Conservation (phyloP, 2,888 invertebrate genomes). For the Crematogaster levior region DNA sequence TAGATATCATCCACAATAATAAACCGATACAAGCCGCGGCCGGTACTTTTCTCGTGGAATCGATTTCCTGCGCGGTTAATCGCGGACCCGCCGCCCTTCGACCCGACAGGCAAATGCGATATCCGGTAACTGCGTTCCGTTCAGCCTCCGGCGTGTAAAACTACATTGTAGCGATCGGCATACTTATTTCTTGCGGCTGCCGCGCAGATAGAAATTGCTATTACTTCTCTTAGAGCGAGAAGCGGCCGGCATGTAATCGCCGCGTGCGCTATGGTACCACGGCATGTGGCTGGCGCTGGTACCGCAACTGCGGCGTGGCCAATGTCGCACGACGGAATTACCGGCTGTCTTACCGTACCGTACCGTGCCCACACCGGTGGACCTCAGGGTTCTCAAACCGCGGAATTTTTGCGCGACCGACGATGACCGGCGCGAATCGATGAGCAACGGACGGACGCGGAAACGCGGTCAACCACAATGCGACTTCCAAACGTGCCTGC, state of each 20-base stretch:
- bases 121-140: slow-evolving; percentile 37
- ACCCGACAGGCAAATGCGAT: slow-evolving; percentile 52
- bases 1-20: background rate
- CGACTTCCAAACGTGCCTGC: background rate
- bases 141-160: slow-evolving; percentile 34
- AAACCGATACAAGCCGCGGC: slow-evolving; percentile 28
- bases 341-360: slow-evolving; percentile 8
- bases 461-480: slow-evolving; percentile 7
- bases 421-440: background rate
- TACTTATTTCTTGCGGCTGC: slow-evolving; percentile 31
- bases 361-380: background rate
- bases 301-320: slow-evolving; percentile 48
- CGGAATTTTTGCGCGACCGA: slow-evolving; percentile 17
- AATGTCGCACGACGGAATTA: slow-evolving; percentile 46
- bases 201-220: slow-evolving; percentile 46
- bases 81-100: slow-evolving; percentile 35
- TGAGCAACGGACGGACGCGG: slow-evolving; percentile 14
- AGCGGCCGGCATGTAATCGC: slow-evolving; percentile 20
- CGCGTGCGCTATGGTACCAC: slow-evolving; percentile 32
- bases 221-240: slow-evolving; percentile 25
- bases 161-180: slow-evolving; percentile 47
- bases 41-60: slow-evolving; percentile 25
- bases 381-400: slow-evolving; percentile 43
- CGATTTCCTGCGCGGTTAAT: slow-evolving; percentile 43
- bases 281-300: background rate